Conservation (phyloP, 2,797 vertebrate species). For the Hafferia zeledoni region DNA sequence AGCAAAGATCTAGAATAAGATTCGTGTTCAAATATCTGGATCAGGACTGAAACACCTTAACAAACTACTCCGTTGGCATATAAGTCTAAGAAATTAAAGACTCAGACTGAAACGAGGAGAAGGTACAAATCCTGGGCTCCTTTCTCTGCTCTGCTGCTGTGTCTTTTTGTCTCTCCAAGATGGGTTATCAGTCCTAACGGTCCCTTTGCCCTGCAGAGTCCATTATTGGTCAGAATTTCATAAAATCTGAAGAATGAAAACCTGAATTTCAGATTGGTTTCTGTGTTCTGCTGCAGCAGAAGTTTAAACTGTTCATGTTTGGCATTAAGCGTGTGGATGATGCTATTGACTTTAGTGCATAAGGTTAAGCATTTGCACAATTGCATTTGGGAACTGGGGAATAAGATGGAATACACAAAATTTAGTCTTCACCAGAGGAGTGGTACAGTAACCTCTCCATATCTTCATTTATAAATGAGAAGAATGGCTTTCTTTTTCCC, state of each 20-base stretch:
- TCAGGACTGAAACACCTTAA: neutral
- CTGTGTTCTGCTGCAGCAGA: neutral
- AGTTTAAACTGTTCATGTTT: neutral
- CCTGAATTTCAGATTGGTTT: neutral
- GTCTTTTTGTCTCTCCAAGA: neutral
- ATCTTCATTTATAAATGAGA: neutral
- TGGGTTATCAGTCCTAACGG: neutral
- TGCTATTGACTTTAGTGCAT: neutral
- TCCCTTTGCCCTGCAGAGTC: fast-evolving
- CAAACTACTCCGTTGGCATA: neutral
- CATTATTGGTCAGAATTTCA: neutral
- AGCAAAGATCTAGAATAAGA: neutral
- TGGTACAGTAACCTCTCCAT: neutral
- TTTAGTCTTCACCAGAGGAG: neutral
- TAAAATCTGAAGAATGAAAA: neutral
- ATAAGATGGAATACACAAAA: neutral
- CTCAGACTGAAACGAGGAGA: neutral
- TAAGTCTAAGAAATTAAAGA: neutral
- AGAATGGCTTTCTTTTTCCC: neutral
- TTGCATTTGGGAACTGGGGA: slow-evolving; percentile 7
- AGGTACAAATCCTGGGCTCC: neutral
- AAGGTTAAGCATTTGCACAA: slow-evolving; percentile 28
- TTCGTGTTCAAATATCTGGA: fast-evolving
- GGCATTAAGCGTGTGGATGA: neutral
- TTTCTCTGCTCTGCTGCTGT: neutral